Conservation (phyloP, 2,888 invertebrate genomes). For the Acleris laterana region DNA sequence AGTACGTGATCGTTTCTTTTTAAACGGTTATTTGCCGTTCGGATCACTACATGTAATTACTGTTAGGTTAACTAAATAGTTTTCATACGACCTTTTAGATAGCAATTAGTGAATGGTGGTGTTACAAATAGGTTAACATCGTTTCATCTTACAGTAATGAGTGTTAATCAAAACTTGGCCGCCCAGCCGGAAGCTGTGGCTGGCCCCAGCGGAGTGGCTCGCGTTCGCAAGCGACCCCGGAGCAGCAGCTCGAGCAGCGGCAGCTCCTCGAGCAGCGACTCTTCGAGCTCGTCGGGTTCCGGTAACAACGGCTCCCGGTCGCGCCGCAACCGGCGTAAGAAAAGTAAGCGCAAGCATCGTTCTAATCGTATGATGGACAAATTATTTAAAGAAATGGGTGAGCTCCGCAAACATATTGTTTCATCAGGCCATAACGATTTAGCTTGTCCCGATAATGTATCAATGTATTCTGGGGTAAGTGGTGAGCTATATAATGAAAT, state of each 20-base stretch:
- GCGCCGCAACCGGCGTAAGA: constrained; percentile 7
- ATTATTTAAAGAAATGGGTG: constrained; percentile 16
- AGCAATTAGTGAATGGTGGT: too few species aligned
- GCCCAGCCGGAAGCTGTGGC: not conserved
- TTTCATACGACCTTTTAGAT: too few species aligned
- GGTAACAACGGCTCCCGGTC: not conserved
- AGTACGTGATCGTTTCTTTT: too few species aligned
- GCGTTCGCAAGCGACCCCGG: constrained; percentile 1
- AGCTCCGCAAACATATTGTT: constrained; percentile 12
- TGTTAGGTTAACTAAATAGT: too few species aligned
- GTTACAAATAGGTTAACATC: too few species aligned
- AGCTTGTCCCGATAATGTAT: constrained; percentile 8
- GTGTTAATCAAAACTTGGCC: not conserved
- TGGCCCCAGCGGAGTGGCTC: constrained; percentile 2
- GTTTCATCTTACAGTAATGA: too few species aligned
- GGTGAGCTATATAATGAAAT: constrained; percentile 10
- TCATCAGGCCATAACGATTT: not conserved
- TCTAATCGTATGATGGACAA: constrained; percentile 11
- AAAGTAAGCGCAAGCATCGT: too few species aligned
- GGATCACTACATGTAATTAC: too few species aligned
- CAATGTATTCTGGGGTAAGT: constrained; percentile 13
- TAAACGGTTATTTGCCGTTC: too few species aligned
- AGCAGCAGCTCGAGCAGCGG: constrained; percentile 15
- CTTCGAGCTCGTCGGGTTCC: constrained; percentile 2
- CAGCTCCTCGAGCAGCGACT: constrained; percentile 15